These are phyloP conservation scores for rat (Rattus norvegicus) DNA, from an alignment of 2,113 vertebrate species.

Conservation along the genomic window DNA sequence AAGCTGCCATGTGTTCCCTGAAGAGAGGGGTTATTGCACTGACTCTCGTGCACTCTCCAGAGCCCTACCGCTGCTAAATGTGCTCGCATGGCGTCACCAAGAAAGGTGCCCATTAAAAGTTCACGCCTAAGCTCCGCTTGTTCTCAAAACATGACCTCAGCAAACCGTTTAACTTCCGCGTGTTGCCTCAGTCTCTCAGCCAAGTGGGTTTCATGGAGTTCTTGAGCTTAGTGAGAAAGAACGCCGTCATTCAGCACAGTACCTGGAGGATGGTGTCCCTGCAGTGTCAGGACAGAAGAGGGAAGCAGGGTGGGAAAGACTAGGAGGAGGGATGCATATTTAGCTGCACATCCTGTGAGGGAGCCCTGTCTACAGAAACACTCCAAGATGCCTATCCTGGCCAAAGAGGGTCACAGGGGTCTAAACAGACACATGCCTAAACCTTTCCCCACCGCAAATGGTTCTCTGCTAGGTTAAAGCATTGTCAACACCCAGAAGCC, in stretches of 20 bases:
- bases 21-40: fast-evolving
- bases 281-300: background rate
- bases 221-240: too few relatives aligned
- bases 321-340: fast-evolving
- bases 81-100: background rate
- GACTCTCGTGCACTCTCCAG: fast-evolving
- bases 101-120: background rate
- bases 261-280: fast-evolving
- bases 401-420: background rate
- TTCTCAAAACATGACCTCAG: background rate
- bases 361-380: background rate
- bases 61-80: fast-evolving
- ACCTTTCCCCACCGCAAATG: background rate
- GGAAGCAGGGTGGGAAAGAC: background rate
- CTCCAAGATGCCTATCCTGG: background rate
- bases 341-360: too few relatives aligned
- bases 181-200: background rate
- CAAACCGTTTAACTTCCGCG: background rate
- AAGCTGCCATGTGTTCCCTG: fast-evolving
- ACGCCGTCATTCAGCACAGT: fast-evolving
- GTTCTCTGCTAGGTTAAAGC: background rate
- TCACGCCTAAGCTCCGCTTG: background rate
- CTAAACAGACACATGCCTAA: background rate
- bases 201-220: background rate
- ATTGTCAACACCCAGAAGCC: background rate